These are phyloP conservation scores for Salvelinus namaycush DNA, from an alignment of 2,113 vertebrate species.

Conservation along the genomic window DNA sequence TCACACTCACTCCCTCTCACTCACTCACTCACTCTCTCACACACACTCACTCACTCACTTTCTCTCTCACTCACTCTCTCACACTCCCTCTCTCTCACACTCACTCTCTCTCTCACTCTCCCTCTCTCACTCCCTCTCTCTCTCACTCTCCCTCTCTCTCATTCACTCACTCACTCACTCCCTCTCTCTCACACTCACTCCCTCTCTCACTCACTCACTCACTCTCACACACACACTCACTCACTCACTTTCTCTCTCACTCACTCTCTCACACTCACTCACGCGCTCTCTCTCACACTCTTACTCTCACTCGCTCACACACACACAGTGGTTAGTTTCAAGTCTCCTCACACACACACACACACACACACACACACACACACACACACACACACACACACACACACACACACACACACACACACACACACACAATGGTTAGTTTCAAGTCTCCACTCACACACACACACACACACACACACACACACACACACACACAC, in stretches of 20 bases:
- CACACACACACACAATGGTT: background rate
- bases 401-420: background rate
- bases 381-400: background rate
- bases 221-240: background rate
- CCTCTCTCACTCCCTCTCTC: background rate
- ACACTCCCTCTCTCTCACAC: background rate
- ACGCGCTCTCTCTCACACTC: conserved; percentile 9
- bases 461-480: background rate
- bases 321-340: background rate
- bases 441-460: too few relatives aligned
- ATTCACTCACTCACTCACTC: too few relatives aligned
- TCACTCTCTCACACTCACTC: background rate
- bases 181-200: conserved; percentile 10
- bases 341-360: too few relatives aligned
- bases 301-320: conserved; percentile 40
- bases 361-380: too few relatives aligned
- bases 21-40: too few relatives aligned
- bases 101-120: background rate
- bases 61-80: conserved; percentile 33
- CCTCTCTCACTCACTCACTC: conserved; percentile 34
- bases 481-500: conserved; percentile 9
- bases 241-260: background rate
- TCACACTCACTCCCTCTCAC: too few relatives aligned
- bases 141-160: too few relatives aligned
- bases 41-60: background rate